Evolutionary conservation across 2,797 vertebrate genomes (phyloP).

Genomic region (Meriones psammophilus): DNA sequence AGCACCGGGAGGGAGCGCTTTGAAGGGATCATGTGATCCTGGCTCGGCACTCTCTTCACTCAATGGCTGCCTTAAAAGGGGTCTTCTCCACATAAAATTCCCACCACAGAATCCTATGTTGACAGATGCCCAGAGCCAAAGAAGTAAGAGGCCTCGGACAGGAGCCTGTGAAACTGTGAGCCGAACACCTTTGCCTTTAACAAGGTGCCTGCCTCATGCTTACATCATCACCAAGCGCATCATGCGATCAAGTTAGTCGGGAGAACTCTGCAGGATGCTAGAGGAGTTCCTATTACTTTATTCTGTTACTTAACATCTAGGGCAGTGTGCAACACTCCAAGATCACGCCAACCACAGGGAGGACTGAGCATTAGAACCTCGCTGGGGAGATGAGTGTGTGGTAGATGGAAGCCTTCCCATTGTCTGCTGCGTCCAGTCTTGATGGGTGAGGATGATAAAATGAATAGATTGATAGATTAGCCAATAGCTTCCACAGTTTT

Average conservation of each 20-base stretch:
- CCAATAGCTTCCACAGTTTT: neutral
- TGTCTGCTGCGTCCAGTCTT: neutral
- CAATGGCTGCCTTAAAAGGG: neutral
- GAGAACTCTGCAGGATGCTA: neutral
- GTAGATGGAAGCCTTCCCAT: neutral
- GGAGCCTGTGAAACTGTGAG: neutral
- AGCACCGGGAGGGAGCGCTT: neutral
- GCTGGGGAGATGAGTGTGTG: neutral
- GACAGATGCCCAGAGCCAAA: neutral
- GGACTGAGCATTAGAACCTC: neutral
- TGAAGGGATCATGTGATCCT: neutral
- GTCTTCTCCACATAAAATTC: too few relatives aligned
- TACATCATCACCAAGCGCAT: neutral
- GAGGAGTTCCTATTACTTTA: neutral
- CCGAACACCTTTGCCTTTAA: neutral
- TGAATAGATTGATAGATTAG: neutral
- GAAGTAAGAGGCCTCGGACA: too few relatives aligned
- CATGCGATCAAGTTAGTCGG: neutral
- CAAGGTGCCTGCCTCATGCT: neutral
- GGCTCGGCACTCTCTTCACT: neutral
- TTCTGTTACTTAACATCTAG: neutral
- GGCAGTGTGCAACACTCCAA: neutral
- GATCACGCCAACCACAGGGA: neutral
- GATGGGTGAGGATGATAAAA: neutral
- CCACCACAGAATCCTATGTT: neutral